Conservation (phyloP, 2,888 invertebrate genomes). For the Drosophila vallismaia region DNA sequence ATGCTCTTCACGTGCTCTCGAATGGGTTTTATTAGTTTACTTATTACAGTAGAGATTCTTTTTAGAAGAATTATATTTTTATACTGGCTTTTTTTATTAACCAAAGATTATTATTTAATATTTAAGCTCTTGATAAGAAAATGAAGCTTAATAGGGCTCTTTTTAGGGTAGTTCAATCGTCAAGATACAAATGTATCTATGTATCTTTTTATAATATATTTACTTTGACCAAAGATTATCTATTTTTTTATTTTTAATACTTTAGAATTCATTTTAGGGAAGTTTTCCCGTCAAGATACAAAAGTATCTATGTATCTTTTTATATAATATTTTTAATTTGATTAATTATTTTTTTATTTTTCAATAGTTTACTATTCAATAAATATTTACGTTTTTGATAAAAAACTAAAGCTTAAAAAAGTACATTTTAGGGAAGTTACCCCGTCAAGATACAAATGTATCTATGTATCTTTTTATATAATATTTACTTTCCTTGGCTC, state of each 20-base stretch:
- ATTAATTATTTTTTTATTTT: too few relatives aligned
- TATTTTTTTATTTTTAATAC: too few relatives aligned
- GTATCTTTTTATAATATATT: conserved; percentile 2
- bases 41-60: conserved; percentile 29
- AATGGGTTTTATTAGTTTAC: conserved; percentile 23
- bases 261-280: not conserved
- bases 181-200: conserved; percentile 19
- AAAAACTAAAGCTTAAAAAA: too few relatives aligned
- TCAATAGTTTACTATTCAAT: too few relatives aligned
- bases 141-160: too few relatives aligned
- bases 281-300: conserved; percentile 7
- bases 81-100: not conserved
- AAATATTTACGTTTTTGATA: too few relatives aligned
- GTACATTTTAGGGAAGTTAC: too few relatives aligned
- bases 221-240: not conserved
- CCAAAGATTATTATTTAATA: too few relatives aligned
- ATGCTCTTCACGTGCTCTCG: conserved; percentile 57
- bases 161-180: not conserved
- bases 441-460: conserved; percentile 12
- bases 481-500: conserved; percentile 15
- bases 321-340: conserved; percentile 8
- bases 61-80: not conserved
- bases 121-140: too few relatives aligned
- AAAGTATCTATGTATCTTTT: conserved; percentile 8
- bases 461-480: conserved; percentile 7